Conservation (phyloP, 2,888 invertebrate species). For the Eupelmus urozonus region DNA sequence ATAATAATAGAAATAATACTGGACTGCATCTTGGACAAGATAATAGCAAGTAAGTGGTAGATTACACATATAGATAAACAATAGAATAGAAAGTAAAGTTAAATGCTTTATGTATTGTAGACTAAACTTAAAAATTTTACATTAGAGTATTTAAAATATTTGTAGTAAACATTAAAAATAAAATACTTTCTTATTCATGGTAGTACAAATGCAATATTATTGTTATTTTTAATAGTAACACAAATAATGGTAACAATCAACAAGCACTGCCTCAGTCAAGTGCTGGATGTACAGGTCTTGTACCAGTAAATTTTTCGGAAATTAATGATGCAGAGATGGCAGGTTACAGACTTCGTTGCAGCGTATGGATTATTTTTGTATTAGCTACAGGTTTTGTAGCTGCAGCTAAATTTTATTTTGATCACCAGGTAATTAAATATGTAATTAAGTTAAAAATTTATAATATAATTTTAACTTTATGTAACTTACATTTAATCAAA, state of each 20-base stretch:
- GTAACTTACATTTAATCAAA: too few species aligned
- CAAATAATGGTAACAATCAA: conserved; percentile 69
- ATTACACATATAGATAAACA: too few species aligned
- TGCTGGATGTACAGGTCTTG: conserved; percentile 66
- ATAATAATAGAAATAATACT: conserved; percentile 63
- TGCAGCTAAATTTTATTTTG: conserved; percentile 86
- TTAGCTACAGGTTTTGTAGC: conserved; percentile 85
- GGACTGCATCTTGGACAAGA: conserved; percentile 62
- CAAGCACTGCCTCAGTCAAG: conserved; percentile 66
- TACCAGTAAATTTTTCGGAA: conserved; percentile 83
- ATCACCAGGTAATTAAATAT: conserved; percentile 79
- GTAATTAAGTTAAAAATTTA: neutral
- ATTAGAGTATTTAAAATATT: too few species aligned
- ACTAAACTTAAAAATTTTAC: too few species aligned
- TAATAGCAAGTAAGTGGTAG: conserved; percentile 69
- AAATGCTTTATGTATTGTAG: too few species aligned
- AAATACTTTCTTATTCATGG: neutral
- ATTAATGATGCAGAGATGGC: conserved; percentile 82
- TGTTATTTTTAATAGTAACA: conserved; percentile 65
- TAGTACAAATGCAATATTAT: neutral
- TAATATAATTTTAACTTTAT: neutral
- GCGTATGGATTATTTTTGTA: conserved; percentile 85
- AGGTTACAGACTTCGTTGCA: conserved; percentile 80
- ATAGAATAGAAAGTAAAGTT: neutral
- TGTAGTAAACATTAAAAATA: too few species aligned